Evolutionary conservation across 2,888 invertebrate genomes (phyloP), one percentile per base, ranked within the genome.

Genomic region (Hemistola chrysoprasaria): DNA sequence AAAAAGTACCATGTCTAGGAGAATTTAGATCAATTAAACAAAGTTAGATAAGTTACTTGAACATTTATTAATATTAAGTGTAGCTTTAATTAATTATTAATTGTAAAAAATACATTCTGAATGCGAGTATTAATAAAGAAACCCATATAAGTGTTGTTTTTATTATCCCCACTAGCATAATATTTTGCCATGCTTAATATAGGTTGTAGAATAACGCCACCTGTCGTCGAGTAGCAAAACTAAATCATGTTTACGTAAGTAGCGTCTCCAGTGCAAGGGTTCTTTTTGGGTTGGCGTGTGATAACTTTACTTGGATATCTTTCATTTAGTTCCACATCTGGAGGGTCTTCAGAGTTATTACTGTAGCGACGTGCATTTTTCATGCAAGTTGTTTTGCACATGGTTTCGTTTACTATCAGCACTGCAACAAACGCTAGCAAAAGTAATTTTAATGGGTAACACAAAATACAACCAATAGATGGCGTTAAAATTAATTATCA

Each of bases 41-140:
- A 40, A 37, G 11, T 35, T 43, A 30, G 6, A 22, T 33, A 37
- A 40, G 33, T 46, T 52, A 29, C 29, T 32, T 43, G 52, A 45
- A 61, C 81, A 83, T 81, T 80, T 80, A 80, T 80, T 71, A 52
- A 71, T 72, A 63, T 49, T 69, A 16, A 4, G 4, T 16, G 4
- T 16, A 16, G 80, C 80, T 84, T 83, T 83, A 83, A 82, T 83
- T 83, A 83, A 81, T 71, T 77, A 75, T 70, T 54, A 50, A 54
- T 52, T 60, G 41, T 42, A 47, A 33, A 25, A 40, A 36, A 31
- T 40, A 55, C 38, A 52, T 53, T 54, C 46, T 45, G 35, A 55
- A 35, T 36, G 46, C 44, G 35, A 38, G 33, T 42, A 48, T 36
- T n/a, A 52, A 33, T 48, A 50, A 46, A 38, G 41, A 50, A 25